A percentile compares a stretch with the other conserved stretches of the same genome.
Evolutionary conservation across 2,888 invertebrate species (phyloP).

Genomic region (Andricus quercusramuli): DNA sequence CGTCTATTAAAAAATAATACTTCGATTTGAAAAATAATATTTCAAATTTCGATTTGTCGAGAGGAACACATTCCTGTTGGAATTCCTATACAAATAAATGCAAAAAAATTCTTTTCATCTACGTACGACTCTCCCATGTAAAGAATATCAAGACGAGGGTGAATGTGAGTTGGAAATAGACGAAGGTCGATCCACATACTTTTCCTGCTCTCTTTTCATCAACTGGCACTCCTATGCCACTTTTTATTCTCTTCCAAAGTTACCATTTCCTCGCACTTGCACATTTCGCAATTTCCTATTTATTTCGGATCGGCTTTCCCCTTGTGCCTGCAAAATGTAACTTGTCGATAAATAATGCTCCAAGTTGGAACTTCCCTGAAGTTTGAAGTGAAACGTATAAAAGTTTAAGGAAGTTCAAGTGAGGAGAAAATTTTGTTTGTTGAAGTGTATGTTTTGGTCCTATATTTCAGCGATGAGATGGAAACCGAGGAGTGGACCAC

Average conservation of each 20-base stretch:
- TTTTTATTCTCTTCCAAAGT: conserved; percentile 31
- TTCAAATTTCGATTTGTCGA: too few relatives aligned
- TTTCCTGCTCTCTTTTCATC: conserved; percentile 8
- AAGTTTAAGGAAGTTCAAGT: not conserved
- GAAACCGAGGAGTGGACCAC: too few relatives aligned
- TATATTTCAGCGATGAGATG: not conserved
- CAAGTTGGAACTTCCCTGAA: conserved; percentile 9
- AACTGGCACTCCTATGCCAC: conserved; percentile 2
- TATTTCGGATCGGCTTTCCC: conserved; percentile 25
- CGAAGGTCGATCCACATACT: conserved; percentile 32
- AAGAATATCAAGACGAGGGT: conserved; percentile 43
- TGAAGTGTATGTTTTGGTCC: not conserved
- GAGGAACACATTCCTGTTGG: too few relatives aligned
- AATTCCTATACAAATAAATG: not conserved
- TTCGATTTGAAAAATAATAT: too few relatives aligned
- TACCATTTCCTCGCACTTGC: conserved; percentile 13
- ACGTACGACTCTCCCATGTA: conserved; percentile 17
- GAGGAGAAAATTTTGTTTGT: not conserved
- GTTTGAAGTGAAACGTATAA: conserved; percentile 11
- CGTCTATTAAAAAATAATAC: too few relatives aligned
- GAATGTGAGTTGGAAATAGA: conserved; percentile 48
- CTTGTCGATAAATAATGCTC: conserved; percentile 6
- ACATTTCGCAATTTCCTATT: conserved; percentile 18
- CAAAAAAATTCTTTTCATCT: not conserved
- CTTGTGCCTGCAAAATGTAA: conserved; percentile 15